Percentiles rank a stretch among this genome's conserved stretches.
These are phyloP conservation scores for Xiphophorus birchmanni DNA, from an alignment of 2,797 vertebrate species.

Conservation along the genomic window DNA sequence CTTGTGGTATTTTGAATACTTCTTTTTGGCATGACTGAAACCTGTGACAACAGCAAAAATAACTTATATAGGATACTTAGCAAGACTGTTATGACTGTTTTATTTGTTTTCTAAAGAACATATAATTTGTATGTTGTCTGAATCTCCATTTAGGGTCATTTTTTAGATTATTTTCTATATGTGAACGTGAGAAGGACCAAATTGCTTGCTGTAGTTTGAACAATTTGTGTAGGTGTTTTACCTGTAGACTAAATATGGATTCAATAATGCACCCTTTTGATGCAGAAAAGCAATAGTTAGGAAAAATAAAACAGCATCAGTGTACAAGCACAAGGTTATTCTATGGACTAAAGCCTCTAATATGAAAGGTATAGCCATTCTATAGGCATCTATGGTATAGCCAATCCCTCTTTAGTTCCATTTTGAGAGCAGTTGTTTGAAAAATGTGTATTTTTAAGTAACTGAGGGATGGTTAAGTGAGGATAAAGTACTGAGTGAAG, in stretches of 20 bases:
- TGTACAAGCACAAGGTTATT: constrained; percentile 64
- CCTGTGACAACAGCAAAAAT: constrained; percentile 78
- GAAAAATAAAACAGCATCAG: constrained; percentile 33
- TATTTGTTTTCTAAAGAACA: constrained; percentile 84
- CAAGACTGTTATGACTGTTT: constrained; percentile 85
- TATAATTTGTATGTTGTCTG: constrained; percentile 82
- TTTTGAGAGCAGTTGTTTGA: constrained; percentile 31
- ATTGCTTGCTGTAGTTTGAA: constrained; percentile 66
- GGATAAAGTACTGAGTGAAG: constrained; percentile 21
- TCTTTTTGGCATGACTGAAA: constrained; percentile 72
- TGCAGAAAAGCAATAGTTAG: constrained; percentile 62
- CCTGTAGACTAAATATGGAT: constrained; percentile 48
- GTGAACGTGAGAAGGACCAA: constrained; percentile 83
- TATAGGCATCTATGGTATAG: no score
- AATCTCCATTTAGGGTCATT: constrained; percentile 81
- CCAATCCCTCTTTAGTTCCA: constrained; percentile 20
- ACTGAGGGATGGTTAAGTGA: constrained; percentile 23
- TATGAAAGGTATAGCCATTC: constrained; percentile 28
- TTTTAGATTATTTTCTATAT: constrained; percentile 80
- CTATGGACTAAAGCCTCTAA: constrained; percentile 50
- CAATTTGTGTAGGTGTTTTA: constrained; percentile 44
- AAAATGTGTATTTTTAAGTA: constrained; percentile 36
- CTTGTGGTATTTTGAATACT: constrained; percentile 66
- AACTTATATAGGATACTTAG: constrained; percentile 68
- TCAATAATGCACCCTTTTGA: constrained; percentile 46